Evolutionary conservation across 1,140 invertebrate genomes (phyloP).

Genomic region (Bombus pascuorum): DNA sequence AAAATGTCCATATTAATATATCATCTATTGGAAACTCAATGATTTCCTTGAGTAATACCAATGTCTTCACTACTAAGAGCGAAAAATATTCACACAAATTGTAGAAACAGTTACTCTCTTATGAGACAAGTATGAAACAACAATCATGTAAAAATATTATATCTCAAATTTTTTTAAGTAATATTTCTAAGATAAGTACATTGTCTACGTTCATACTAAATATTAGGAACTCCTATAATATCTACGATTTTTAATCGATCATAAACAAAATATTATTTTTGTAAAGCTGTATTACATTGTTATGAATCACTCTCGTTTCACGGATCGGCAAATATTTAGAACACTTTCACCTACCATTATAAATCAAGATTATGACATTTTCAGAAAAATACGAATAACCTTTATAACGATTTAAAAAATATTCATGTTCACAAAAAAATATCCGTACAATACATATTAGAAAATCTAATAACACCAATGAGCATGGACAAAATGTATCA

Average conservation of each 20-base stretch:
- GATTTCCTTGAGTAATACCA: constrained; percentile 3
- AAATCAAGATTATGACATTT: constrained; percentile 31
- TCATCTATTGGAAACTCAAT: constrained; percentile 9
- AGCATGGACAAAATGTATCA: constrained; percentile 40
- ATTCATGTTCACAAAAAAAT: constrained; percentile 11
- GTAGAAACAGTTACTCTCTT: constrained; percentile 15
- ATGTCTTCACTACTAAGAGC: neutral
- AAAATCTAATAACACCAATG: constrained; percentile 30
- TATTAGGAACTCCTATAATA: constrained; percentile 52
- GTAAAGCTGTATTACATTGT: constrained; percentile 37
- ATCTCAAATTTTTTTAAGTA: neutral
- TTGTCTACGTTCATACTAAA: constrained; percentile 12
- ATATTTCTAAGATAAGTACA: constrained; percentile 19
- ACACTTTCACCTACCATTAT: constrained; percentile 64
- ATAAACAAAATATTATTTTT: constrained; percentile 22
- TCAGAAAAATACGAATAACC: constrained; percentile 12
- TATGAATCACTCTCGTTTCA: constrained; percentile 47
- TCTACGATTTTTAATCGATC: constrained; percentile 6
- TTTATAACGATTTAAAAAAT: neutral
- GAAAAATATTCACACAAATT: constrained; percentile 17
- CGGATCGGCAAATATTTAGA: constrained; percentile 54
- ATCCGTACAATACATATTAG: neutral
- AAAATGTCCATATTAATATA: constrained; percentile 79
- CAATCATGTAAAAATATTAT: constrained; percentile 39
- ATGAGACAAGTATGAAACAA: constrained; percentile 13